These are phyloP conservation scores for Popillia japonica DNA, from an alignment of 1,140 invertebrate genomes.

Conservation along the genomic window DNA sequence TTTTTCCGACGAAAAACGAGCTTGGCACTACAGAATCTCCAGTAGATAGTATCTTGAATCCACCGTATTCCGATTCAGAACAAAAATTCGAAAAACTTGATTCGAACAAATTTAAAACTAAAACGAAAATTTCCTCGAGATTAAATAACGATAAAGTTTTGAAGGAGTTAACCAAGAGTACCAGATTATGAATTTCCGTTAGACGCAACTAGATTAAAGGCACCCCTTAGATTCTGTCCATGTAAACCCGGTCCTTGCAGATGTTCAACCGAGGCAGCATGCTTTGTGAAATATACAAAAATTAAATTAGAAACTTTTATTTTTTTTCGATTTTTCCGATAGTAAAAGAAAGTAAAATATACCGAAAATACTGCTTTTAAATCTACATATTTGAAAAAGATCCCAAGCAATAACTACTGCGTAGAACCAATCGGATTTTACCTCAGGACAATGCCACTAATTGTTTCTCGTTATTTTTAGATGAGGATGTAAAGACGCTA, in stretches of 20 bases:
- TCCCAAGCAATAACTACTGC: no score
- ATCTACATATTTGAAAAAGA: no score
- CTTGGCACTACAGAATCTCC: conserved; percentile 2
- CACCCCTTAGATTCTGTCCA: conserved; percentile 54
- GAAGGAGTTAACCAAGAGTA: conserved; percentile 54
- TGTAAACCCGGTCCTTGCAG: conserved; percentile 44
- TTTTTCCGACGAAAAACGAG: conserved; percentile 51
- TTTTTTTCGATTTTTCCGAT: no score
- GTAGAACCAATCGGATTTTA: no score
- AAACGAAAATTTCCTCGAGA: conserved; percentile 35
- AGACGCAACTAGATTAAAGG: conserved; percentile 54
- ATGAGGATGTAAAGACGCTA: no score
- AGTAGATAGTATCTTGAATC: conserved; percentile 3
- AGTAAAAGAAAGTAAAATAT: no score
- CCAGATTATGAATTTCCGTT: conserved; percentile 59
- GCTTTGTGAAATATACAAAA: background rate
- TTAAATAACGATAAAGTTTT: conserved; percentile 46
- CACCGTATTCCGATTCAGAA: conserved; percentile 31
- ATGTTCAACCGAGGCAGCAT: conserved; percentile 25
- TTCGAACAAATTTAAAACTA: conserved; percentile 31
- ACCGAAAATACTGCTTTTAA: no score
- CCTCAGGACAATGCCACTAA: no score
- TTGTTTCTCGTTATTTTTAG: no score
- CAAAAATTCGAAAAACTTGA: conserved; percentile 36
- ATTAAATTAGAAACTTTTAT: no score